phyloP scores from a whole-genome alignment of 2,113 vertebrate species.

The Eupsittula cactorum region DNA sequence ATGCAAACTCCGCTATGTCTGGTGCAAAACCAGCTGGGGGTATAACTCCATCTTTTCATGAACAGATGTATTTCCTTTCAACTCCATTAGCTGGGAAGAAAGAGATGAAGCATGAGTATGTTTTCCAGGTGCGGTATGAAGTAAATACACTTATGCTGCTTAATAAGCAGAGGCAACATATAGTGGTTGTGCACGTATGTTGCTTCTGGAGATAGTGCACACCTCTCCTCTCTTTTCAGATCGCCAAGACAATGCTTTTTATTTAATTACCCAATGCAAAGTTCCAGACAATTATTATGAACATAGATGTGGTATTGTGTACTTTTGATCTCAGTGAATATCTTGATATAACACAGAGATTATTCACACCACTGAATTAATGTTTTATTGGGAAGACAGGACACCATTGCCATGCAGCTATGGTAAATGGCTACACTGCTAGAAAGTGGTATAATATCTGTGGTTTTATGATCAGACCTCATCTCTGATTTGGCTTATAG shows the following conservation, averaged over 20 bases:
- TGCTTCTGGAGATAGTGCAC: neutral
- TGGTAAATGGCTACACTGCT: neutral
- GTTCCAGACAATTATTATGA: neutral
- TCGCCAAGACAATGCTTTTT: neutral
- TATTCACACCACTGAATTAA: neutral
- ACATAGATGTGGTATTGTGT: fast-evolving
- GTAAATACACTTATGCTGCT: neutral
- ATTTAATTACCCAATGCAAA: neutral
- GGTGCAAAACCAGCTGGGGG: neutral
- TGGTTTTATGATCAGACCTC: neutral
- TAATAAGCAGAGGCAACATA: neutral
- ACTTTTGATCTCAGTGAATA: neutral
- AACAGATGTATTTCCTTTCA: neutral
- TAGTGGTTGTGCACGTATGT: neutral
- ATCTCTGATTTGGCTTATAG: neutral
- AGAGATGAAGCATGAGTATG: fast-evolving
- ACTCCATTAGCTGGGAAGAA: neutral
- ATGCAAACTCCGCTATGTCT: neutral
- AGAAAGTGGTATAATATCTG: neutral
- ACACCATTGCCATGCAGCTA: neutral
- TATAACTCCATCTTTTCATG: neutral
- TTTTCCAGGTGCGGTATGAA: neutral
- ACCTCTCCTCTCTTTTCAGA: neutral
- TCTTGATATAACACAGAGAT: neutral
- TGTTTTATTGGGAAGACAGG: neutral